Evolutionary conservation across 2,888 invertebrate genomes (phyloP), one percentile per base, ranked within the genome.

Genomic region (Chloromyia formosa): DNA sequence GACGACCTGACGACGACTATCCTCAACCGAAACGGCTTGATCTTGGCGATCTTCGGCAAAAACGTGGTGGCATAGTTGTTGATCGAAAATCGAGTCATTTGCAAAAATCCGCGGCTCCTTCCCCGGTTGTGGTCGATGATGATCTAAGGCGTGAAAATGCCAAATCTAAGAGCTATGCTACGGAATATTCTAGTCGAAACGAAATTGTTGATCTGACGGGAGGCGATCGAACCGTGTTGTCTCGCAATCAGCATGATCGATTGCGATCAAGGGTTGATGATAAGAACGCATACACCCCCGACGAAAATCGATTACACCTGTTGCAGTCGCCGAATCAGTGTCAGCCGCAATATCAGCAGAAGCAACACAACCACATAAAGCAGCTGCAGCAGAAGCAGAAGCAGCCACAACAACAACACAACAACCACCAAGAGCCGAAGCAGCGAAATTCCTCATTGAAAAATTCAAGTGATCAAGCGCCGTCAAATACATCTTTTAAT

Each of bases 401-500:
- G 27, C 68, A 18, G 74, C 22, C 61, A 61, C 35, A 54, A 73
- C 66, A 75, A 42, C 58, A 76, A 74, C 49, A 71, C 66, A 75
- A 76, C 74, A 62, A 45, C 74, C 71, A 23, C 61, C 62, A n/a
- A 12, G 9, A 14, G 1, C 40, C 62, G n/a, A 14, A 22, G 66
- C 42, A 49, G 27, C 45, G 49, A 4, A 35, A 35, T 35, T 35
- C 27, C 27, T 35, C 27, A 35, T 35, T 35, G 27, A 35, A 35
- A 35, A 35, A 4, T 35, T 35, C 27, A 35, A n/a, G 10, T 66
- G 66, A 49, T 40, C 66, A 45, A 66, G 49, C 20, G 66, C 45
- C 66, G 66, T 45, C 45, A 12, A 22, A 10, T 10, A 66, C 45
- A 49, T 45, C 66, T 49, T 80, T 81, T 42, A 82, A 80, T 79